phyloP scores from a whole-genome alignment of 2,888 invertebrate genomes.

The Colostygia pectinataria region DNA sequence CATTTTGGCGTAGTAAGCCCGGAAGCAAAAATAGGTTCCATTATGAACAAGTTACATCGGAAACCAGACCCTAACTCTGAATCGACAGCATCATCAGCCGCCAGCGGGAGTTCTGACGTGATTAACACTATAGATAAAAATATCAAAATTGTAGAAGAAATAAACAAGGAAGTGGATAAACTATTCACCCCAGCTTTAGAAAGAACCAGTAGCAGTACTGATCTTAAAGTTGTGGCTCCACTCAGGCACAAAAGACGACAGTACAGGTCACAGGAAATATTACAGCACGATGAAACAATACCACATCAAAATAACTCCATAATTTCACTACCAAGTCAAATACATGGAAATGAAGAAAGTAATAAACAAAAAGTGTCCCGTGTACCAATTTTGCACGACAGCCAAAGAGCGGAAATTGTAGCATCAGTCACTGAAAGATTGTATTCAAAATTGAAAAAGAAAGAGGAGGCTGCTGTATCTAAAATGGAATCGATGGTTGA shows the following conservation, averaged over 20 bases:
- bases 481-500: conserved; percentile 69
- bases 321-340: conserved; percentile 48
- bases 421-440: conserved; percentile 87
- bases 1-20: conserved; percentile 24
- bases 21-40: conserved; percentile 64
- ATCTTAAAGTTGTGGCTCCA: conserved; percentile 67
- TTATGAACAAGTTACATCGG: conserved; percentile 57
- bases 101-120: conserved; percentile 67
- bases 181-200: conserved; percentile 68
- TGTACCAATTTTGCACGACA: conserved; percentile 64
- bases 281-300: conserved; percentile 52
- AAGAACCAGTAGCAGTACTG: conserved; percentile 71
- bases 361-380: conserved; percentile 49
- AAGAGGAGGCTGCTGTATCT: conserved; percentile 70
- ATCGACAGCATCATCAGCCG: conserved; percentile 57
- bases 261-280: conserved; percentile 74
- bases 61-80: conserved; percentile 62
- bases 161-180: conserved; percentile 70
- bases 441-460: conserved; percentile 83
- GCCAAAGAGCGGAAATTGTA: conserved; percentile 86
- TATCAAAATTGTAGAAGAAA: conserved; percentile 55
- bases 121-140: conserved; percentile 57
- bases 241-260: conserved; percentile 67
- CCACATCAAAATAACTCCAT: conserved; percentile 35
- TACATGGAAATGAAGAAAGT: conserved; percentile 41